A percentile compares a stretch with the other conserved stretches of the same genome.
Evolutionary conservation across 2,888 invertebrate genomes (phyloP).

Genomic region (Sarcophaga caerulescens): DNA sequence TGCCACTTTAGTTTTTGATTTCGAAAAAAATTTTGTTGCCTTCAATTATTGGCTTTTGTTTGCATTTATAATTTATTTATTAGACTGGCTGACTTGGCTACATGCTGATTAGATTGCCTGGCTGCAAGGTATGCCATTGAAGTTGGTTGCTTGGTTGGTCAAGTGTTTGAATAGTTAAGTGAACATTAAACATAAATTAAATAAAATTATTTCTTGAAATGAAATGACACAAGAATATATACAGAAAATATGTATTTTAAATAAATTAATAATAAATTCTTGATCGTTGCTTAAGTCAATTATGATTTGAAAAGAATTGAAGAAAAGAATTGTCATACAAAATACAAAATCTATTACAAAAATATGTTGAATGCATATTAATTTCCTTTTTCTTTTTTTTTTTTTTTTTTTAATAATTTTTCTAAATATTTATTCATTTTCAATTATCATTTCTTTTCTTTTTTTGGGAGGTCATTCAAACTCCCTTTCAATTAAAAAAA

Average conservation of each 20-base stretch:
- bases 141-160: constrained; percentile 25
- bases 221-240: constrained; percentile 15
- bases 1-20: constrained; percentile 5
- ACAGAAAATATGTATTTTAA: constrained; percentile 14
- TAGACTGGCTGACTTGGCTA: constrained; percentile 10
- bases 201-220: constrained; percentile 34
- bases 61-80: not conserved
- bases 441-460: constrained; percentile 6
- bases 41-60: constrained; percentile 31
- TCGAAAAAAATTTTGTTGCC: constrained; percentile 1
- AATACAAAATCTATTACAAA: constrained; percentile 36
- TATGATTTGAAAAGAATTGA: constrained; percentile 36
- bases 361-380: constrained; percentile 14
- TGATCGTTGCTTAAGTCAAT: constrained; percentile 28
- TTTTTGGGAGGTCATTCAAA: constrained; percentile 46
- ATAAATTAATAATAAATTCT: constrained; percentile 54
- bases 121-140: not conserved
- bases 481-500: constrained; percentile 37
- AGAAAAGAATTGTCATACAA: constrained; percentile 3
- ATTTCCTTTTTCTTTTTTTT: not conserved
- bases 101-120: not conserved
- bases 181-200: constrained; percentile 64
- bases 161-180: constrained; percentile 66
- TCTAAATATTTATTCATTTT: constrained; percentile 29
- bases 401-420: not conserved